Conservation (phyloP, 1,140 invertebrate species). For the Paramacrobiotus metropolitanus region DNA sequence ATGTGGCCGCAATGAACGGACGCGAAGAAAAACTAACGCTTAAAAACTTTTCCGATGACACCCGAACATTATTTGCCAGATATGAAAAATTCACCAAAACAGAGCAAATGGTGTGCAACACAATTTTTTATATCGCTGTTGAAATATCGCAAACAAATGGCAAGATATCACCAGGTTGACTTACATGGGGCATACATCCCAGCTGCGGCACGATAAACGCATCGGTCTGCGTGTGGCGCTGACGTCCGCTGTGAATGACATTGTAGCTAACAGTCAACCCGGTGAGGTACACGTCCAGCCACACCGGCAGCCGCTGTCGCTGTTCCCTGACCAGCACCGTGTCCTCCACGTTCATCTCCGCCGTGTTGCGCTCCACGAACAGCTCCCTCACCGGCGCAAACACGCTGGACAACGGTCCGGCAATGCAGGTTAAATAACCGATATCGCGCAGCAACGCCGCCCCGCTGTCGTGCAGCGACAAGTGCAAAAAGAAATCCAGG, state of each 20-base stretch:
- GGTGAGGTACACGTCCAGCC: neutral
- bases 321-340: neutral
- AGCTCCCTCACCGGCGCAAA: neutral
- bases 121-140: no score
- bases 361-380: neutral
- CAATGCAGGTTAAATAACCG: neutral
- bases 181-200: neutral
- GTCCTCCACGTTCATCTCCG: neutral
- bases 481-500: neutral
- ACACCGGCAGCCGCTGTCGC: neutral
- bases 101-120: no score
- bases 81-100: no score
- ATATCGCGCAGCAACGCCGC: neutral
- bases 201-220: neutral
- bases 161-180: neutral
- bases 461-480: neutral
- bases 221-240: neutral
- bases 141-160: no score
- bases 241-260: neutral
- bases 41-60: no score
- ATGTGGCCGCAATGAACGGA: no score
- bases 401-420: neutral
- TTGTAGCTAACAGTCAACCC: neutral
- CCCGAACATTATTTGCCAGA: no score
- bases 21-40: no score